Evolutionary conservation across 2,797 vertebrate species (phyloP).

Genomic region (Falco berigora): DNA sequence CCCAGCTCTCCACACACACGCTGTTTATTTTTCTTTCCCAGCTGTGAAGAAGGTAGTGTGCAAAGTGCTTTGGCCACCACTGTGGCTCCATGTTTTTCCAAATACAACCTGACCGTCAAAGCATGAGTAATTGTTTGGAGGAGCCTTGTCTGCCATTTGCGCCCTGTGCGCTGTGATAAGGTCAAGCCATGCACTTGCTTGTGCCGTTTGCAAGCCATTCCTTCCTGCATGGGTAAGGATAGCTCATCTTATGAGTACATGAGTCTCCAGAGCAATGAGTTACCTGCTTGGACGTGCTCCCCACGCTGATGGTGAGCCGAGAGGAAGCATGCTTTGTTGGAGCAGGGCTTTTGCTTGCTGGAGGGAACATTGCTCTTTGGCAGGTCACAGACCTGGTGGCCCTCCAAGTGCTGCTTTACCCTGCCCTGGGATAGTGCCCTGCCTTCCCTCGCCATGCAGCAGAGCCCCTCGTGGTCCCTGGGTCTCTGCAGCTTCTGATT

Average conservation of each 20-base stretch:
- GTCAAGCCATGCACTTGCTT: neutral
- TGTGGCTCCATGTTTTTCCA: neutral
- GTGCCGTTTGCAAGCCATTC: neutral
- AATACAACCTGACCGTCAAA: neutral
- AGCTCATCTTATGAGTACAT: neutral
- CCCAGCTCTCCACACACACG: neutral
- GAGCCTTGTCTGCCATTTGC: neutral
- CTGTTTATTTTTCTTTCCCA: neutral
- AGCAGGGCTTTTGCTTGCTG: neutral
- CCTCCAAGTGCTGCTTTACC: neutral
- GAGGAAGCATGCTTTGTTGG: neutral
- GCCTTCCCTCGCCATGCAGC: neutral
- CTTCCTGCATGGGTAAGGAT: neutral
- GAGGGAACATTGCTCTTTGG: neutral
- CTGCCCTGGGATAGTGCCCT: neutral
- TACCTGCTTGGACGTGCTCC: neutral
- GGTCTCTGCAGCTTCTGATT: neutral
- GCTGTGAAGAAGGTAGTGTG: neutral
- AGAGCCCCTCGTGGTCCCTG: no score
- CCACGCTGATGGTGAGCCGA: fast-evolving
- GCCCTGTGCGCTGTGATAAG: neutral
- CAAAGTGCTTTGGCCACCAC: neutral
- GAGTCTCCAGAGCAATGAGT: neutral
- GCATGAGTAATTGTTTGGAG: neutral
- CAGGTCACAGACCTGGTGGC: neutral